Conservation (phyloP, 2,113 vertebrate genomes). For the Malurus melanocephalus region DNA sequence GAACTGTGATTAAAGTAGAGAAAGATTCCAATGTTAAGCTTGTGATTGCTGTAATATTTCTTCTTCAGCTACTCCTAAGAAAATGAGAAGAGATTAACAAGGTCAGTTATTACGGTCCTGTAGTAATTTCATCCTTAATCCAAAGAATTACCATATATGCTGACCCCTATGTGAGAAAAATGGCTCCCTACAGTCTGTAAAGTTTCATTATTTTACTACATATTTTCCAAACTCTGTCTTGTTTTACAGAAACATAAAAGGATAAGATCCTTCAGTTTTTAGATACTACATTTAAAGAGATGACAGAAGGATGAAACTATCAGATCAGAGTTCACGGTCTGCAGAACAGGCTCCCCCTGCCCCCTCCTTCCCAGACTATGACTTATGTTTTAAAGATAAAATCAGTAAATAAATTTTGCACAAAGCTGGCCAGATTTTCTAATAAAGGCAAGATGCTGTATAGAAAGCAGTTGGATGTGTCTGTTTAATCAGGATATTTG, state of each 20-base stretch:
- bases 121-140: constrained; percentile 38
- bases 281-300: neutral
- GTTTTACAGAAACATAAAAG: neutral
- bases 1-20: neutral
- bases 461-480: constrained; percentile 9
- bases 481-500: constrained; percentile 60
- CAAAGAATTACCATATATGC: neutral
- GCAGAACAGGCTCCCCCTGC: neutral
- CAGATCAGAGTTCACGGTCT: neutral
- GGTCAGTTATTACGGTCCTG: neutral
- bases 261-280: neutral
- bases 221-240: neutral
- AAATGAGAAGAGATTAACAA: constrained; percentile 37
- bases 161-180: neutral
- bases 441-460: constrained; percentile 8
- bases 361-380: neutral
- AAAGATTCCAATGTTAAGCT: neutral
- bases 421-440: constrained; percentile 22
- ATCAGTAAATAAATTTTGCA: constrained; percentile 5
- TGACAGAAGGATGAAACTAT: neutral
- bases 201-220: neutral
- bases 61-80: neutral
- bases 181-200: neutral
- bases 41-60: neutral
- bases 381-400: constrained; percentile 36